Base-by-base conservation (phyloP, 1,140 invertebrate species). In the Papilio dardanus region DNA sequence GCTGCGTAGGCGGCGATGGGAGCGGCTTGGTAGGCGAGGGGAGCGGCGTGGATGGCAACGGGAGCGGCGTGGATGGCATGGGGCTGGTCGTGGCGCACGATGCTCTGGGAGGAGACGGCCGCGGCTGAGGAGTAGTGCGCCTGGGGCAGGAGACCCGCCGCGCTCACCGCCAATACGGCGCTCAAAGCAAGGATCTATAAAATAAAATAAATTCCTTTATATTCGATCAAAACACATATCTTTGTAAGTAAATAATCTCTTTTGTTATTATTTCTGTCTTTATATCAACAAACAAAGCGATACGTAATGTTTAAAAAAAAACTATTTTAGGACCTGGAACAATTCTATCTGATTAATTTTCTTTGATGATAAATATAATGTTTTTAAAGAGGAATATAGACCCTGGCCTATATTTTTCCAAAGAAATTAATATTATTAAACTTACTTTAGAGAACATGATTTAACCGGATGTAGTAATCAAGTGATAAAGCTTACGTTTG, bases 41-140 rank as follows among this genome's bases (percentile, higher is more conserved):
- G 82, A 12, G 81, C 86, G 2, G 84, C 78, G 77, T 85, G 75
- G 80, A 87, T 78, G 28, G 81, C 81, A 3, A 86, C 78, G 24
- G 80, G 76, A 37, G 76, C 76, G 21, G 66, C 40, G 21, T 69
- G 67, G 19, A 69, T 69, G 12, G 71, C 40, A 6, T 78, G 75
- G 1, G 76, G 67, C 77, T 89, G 78, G 67, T 91, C 90, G 54
- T 92, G 88, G 40, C 89, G 88, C 46, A 89, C 84, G 77, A 91
- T 89, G 84, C 81, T 89, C 69, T 89, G 87, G 14, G 89, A 91
- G 40, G 88, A 90, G 16, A 92, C 87, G 7, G 86, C 86, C 0
- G 81, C 82, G 0, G 87, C 86, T n/a, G 86, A 74, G 5, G 86
- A 86, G 84, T 90, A 88, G 74, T 88, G 85, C 0, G 86, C 76